phyloP scores from a whole-genome alignment of 1,140 invertebrate genomes.

The Diorhabda elongata region DNA sequence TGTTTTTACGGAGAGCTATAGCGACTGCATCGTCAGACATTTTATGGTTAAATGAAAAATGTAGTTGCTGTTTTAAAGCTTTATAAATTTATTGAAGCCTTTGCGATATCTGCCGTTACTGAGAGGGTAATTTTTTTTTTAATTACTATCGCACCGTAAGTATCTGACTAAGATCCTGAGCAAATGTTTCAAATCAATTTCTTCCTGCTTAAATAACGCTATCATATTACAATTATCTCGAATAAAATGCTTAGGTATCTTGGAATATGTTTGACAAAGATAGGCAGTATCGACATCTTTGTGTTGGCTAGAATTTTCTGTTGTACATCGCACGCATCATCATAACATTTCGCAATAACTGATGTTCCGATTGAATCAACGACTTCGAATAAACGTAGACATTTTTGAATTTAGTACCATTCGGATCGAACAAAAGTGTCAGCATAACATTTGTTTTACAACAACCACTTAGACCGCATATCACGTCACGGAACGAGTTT shows the following conservation, averaged over 20 bases:
- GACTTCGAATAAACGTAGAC: conserved; percentile 25
- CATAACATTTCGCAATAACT: conserved; percentile 24
- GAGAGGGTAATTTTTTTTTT: background rate
- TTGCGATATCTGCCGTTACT: background rate
- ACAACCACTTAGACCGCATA: background rate
- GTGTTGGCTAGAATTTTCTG: background rate
- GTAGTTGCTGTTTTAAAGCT: background rate
- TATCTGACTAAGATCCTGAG: background rate
- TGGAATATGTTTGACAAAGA: conserved; percentile 42
- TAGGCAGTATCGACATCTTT: background rate
- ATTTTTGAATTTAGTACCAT: conserved; percentile 19
- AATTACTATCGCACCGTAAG: background rate
- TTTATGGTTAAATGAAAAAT: background rate
- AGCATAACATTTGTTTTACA: conserved; percentile 6
- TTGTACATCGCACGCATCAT: background rate
- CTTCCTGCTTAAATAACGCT: conserved; percentile 47
- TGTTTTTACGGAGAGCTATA: background rate
- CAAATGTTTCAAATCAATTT: conserved; percentile 45
- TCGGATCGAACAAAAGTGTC: conserved; percentile 14
- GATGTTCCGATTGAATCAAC: conserved; percentile 30
- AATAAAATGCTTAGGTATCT: conserved; percentile 47
- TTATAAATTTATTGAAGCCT: background rate
- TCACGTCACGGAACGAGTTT: background rate
- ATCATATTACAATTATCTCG: conserved; percentile 47
- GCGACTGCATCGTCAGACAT: background rate